phyloP scores from a whole-genome alignment of 2,888 invertebrate genomes.

The Apamea epomidion region DNA sequence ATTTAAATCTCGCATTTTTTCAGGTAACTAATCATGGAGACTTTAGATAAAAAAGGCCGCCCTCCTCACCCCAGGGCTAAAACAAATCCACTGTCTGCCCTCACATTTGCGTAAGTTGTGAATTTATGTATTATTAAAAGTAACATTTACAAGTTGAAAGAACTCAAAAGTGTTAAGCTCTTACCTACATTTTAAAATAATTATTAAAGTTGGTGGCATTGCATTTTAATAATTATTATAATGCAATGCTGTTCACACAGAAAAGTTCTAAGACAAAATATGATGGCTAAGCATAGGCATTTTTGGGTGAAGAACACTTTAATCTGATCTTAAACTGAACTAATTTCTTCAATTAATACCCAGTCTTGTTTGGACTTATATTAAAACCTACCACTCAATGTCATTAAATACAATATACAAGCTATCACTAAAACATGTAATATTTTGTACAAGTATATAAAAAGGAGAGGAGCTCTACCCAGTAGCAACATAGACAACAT shows the following conservation, averaged over 20 bases:
- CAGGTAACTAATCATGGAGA: conserved; percentile 85
- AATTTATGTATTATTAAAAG: not conserved
- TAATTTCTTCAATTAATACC: not conserved
- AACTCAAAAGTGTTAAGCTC: not conserved
- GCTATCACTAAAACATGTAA: not conserved
- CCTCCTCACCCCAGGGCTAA: conserved; percentile 92
- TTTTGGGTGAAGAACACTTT: not conserved
- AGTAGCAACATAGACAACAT: not conserved
- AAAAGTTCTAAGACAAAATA: not conserved
- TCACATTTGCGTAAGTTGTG: conserved; percentile 92
- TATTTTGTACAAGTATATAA: not conserved
- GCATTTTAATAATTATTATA: not conserved
- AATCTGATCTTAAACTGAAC: not conserved
- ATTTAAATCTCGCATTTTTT: conserved; percentile 13
- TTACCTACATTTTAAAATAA: conserved; percentile 14
- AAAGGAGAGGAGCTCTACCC: not conserved
- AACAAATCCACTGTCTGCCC: conserved; percentile 92
- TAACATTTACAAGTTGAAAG: not conserved
- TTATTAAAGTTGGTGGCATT: not conserved
- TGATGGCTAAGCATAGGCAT: not conserved
- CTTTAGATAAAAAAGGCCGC: conserved; percentile 88
- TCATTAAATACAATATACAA: not conserved
- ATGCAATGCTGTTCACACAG: not conserved
- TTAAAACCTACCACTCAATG: not conserved
- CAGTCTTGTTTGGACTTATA: not conserved